Evolutionary conservation across 2,113 vertebrate genomes (phyloP), one percentile per base, ranked within the genome.

Genomic region (Apodemus sylvaticus): DNA sequence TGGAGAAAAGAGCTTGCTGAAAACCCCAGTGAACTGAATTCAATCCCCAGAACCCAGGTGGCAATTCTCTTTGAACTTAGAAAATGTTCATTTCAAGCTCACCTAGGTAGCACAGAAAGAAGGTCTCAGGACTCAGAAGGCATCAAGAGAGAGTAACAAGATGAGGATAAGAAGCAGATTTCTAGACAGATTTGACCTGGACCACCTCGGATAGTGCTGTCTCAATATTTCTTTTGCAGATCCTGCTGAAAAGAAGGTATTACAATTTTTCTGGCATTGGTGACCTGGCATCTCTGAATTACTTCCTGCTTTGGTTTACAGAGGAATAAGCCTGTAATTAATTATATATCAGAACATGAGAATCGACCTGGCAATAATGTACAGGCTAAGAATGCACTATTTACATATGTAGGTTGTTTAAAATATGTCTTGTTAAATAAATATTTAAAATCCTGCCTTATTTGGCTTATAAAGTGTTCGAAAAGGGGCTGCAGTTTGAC

Each of bases 371-470:
- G 98, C 97, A 97, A 97, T 98, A 98, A 98, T 93, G 95, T 95
- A 97, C 98, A 98, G 97, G 97, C 96, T 96, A 97, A 96, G 97
- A 98, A 98, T 0, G 94, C 82, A 98, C 97, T 98, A 98, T 98
- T 97, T 97, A 97, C 98, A 98, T 98, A 98, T 96, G 98, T 98
- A 98, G 97, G 98, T 98, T 98, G 98, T 98, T 98, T 98, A 98
- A 98, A 98, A 98, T 98, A 98, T 98, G 98, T 96, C 98, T 98
- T 92, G 94, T 98, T 98, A 98, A 98, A 98, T 98, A 99, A 98
- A 99, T 98, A 98, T 99, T 98, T 98, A 98, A 98, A 98, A 98
- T 97, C 96, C 94, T 97, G 98, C 96, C 96, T 98, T 98, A 97
- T 98, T 98, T 97, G 98, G 98, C 97, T 97, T 97, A 98, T 98